These are phyloP conservation scores for Nautilus pompilius DNA, from an alignment of 1,140 invertebrate species.

Conservation along the genomic window DNA sequence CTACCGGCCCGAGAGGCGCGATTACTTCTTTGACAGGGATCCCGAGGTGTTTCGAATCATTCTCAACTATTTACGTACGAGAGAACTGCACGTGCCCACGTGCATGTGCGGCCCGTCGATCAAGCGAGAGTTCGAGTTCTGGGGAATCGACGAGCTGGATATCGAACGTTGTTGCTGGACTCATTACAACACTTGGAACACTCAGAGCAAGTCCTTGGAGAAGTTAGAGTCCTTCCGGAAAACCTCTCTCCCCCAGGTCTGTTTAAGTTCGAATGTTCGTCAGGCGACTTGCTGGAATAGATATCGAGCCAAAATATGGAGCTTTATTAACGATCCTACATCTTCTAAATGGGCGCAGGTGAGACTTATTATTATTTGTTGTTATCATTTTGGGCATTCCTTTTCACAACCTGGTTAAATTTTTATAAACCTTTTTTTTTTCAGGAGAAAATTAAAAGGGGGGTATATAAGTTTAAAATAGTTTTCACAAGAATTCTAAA, in stretches of 20 bases:
- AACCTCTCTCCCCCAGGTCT: conserved; percentile 38
- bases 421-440: background rate
- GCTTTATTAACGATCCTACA: conserved; percentile 40
- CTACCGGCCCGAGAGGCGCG: conserved; percentile 67
- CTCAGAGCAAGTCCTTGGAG: conserved; percentile 43
- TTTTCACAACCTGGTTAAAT: background rate
- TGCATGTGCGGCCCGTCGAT: conserved; percentile 44
- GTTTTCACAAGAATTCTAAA: too few relatives aligned
- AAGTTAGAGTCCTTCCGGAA: conserved; percentile 47
- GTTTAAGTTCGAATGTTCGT: conserved; percentile 20
- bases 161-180: conserved; percentile 51
- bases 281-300: conserved; percentile 27
- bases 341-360: conserved; percentile 44
- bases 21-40: conserved; percentile 51
- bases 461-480: too few relatives aligned
- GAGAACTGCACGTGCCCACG: conserved; percentile 47
- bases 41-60: conserved; percentile 39
- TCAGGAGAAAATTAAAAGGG: too few relatives aligned
- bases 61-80: conserved; percentile 45
- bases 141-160: conserved; percentile 47
- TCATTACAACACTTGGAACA: conserved; percentile 51
- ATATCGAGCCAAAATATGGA: conserved; percentile 31
- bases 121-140: conserved; percentile 47
- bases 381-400: background rate
- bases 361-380: conserved; percentile 3